phyloP scores from a whole-genome alignment of 2,797 vertebrate genomes.

The Hylomyscus alleni region DNA sequence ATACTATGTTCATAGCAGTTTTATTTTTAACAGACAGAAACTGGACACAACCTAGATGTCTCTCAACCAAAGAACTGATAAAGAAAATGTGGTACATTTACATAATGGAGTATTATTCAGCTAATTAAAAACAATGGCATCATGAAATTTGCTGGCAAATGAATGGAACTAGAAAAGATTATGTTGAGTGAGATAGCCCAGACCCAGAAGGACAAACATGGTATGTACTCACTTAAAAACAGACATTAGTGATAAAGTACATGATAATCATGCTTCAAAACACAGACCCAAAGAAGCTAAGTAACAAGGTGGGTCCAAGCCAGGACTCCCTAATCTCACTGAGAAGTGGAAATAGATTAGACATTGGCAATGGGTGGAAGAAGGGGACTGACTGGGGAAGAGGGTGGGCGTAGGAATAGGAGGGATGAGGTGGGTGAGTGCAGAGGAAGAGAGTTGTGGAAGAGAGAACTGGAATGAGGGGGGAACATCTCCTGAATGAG shows the following conservation, averaged over 20 bases:
- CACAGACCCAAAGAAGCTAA: not conserved
- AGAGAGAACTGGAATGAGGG: not conserved
- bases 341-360: not conserved
- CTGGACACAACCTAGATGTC: too few species aligned
- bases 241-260: not conserved
- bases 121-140: too few species aligned
- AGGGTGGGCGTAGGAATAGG: not conserved
- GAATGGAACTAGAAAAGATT: too few species aligned
- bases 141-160: too few species aligned
- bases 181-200: too few species aligned
- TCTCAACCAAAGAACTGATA: too few species aligned
- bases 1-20: not conserved
- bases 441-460: not conserved
- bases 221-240: not conserved
- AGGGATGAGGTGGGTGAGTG: not conserved
- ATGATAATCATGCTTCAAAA: not conserved
- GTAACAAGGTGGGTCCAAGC: not conserved
- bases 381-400: not conserved
- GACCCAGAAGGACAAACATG: too few species aligned
- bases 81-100: too few species aligned
- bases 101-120: too few species aligned
- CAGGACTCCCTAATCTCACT: not conserved
- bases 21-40: too few species aligned
- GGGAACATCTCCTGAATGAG: not conserved
- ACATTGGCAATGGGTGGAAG: not conserved